Conservation (phyloP, 2,797 vertebrate genomes). For the Lutjanus campechanus region DNA sequence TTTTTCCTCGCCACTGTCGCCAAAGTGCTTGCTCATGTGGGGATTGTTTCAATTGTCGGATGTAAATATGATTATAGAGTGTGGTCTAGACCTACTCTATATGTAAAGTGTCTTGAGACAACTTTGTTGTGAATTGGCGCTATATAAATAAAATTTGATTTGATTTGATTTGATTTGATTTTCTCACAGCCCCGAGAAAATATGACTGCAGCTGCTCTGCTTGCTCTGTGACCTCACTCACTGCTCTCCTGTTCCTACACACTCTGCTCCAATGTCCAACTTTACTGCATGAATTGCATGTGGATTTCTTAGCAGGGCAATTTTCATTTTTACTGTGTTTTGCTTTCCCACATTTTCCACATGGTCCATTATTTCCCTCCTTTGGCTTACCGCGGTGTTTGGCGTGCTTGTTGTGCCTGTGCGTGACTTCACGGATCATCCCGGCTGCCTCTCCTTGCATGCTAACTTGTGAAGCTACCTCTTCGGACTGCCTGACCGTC, state of each 20-base stretch:
- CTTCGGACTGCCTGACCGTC: neutral
- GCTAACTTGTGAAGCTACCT: neutral
- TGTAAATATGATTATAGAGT: no score
- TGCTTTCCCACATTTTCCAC: neutral
- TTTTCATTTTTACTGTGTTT: neutral
- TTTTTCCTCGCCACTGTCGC: no score
- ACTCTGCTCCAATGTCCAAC: neutral
- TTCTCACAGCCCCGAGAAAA: neutral
- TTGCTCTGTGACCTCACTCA: neutral
- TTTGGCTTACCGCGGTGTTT: neutral
- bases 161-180: no score
- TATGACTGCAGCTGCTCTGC: neutral
- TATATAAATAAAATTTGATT: no score
- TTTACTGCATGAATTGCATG: neutral
- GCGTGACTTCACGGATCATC: no score
- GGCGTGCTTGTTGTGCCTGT: no score
- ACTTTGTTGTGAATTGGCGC: no score
- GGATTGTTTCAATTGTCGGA: no score
- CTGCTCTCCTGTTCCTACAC: neutral
- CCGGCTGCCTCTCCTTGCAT: neutral
- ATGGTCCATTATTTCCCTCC: neutral
- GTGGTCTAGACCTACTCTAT: no score
- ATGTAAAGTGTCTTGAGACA: no score
- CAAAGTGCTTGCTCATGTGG: no score
- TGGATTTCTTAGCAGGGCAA: neutral